A percentile compares a stretch with the other conserved stretches of the same genome.
These are phyloP conservation scores for Bos indicus DNA, from an alignment of 2,113 vertebrate species.

Conservation along the genomic window DNA sequence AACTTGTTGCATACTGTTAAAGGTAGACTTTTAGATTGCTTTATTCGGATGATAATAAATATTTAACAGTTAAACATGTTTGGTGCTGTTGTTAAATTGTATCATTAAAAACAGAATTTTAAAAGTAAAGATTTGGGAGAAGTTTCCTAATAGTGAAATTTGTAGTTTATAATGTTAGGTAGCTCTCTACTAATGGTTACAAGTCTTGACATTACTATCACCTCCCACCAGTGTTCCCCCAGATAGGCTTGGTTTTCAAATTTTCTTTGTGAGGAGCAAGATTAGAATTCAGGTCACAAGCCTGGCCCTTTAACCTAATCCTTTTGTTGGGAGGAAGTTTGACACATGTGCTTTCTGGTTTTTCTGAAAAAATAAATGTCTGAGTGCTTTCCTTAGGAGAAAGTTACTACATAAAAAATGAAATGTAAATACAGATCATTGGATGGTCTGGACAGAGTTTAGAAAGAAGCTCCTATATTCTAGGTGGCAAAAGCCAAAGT, in stretches of 20 bases:
- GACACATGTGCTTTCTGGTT: constrained; percentile 5
- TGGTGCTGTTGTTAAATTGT: constrained; percentile 14
- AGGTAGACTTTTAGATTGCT: background rate
- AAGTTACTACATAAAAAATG: constrained; percentile 8
- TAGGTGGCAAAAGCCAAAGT: background rate
- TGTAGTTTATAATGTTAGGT: background rate
- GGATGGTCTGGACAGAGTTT: background rate
- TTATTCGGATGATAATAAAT: background rate
- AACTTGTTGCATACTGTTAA: constrained; percentile 30
- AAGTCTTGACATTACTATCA: background rate
- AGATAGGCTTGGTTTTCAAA: background rate
- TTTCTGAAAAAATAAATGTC: background rate
- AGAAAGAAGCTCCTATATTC: background rate
- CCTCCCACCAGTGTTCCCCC: background rate
- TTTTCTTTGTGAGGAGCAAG: constrained; percentile 34
- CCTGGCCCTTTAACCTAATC: constrained; percentile 28
- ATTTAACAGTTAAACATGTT: background rate
- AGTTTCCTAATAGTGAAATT: background rate
- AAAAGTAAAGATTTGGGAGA: background rate
- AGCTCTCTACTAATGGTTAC: background rate
- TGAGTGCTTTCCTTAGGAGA: background rate
- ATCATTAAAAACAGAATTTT: constrained; percentile 1
- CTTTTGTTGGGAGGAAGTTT: constrained; percentile 28
- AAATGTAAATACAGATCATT: background rate
- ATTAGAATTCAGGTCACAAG: constrained; percentile 44